A percentile compares a stretch with the other conserved stretches of the same genome.
Conservation (phyloP, 2,113 vertebrate species). For the Okapia johnstoni region DNA sequence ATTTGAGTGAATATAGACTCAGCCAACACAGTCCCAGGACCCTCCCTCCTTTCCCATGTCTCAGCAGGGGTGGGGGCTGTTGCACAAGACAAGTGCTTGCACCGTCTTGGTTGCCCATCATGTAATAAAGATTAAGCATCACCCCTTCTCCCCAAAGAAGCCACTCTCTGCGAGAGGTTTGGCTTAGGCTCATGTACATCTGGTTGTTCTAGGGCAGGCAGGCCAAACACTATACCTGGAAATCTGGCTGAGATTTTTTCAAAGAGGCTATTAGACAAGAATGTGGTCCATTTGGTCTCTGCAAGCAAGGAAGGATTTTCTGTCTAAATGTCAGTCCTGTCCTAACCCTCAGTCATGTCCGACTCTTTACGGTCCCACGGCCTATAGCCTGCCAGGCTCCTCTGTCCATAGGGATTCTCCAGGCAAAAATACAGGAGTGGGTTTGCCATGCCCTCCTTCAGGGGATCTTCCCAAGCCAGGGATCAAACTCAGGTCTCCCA, state of each 20-base stretch:
- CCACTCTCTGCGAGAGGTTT: fast-evolving
- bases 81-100: background rate
- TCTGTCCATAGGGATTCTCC: background rate
- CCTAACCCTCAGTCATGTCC: fast-evolving
- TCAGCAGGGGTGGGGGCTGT: fast-evolving
- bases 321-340: background rate
- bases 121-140: background rate
- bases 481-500: too few relatives aligned
- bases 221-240: background rate
- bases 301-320: background rate
- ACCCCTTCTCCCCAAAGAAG: background rate
- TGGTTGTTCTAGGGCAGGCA: background rate
- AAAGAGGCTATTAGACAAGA: background rate
- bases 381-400: background rate
- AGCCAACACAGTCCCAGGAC: background rate
- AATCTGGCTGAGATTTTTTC: background rate
- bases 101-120: background rate
- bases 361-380: background rate
- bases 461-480: background rate
- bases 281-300: too few relatives aligned
- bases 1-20: background rate
- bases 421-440: background rate
- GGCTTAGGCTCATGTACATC: background rate
- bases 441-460: background rate
- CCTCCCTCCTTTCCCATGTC: background rate